These are phyloP conservation scores for Procambarus virginalis DNA, from an alignment of 1,140 invertebrate species.

Conservation along the genomic window DNA sequence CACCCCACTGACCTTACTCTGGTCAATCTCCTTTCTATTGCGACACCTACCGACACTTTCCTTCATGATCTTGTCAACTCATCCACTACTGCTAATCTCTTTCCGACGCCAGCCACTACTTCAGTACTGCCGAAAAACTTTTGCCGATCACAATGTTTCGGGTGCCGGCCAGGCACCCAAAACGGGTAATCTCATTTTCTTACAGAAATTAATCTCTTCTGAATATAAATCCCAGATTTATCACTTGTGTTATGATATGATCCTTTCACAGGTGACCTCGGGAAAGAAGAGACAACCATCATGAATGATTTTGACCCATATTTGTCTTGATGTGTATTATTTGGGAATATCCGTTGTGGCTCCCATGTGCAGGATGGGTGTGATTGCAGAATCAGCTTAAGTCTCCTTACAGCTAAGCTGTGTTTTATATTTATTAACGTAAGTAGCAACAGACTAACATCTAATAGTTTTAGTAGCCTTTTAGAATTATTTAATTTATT, in stretches of 20 bases:
- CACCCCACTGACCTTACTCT: too few relatives aligned
- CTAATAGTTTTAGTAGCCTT: conserved; percentile 5
- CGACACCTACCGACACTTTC: too few relatives aligned
- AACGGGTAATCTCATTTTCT: neutral
- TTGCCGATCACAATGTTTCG: too few relatives aligned
- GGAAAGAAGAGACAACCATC: neutral
- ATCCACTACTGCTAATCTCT: too few relatives aligned
- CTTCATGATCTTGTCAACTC: too few relatives aligned
- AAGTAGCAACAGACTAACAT: neutral
- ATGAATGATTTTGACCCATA: too few relatives aligned
- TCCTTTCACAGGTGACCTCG: neutral
- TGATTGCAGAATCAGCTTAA: neutral
- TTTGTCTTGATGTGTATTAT: neutral
- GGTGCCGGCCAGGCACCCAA: too few relatives aligned
- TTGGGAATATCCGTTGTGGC: neutral
- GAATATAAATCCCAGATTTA: neutral
- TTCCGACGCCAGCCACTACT: too few relatives aligned
- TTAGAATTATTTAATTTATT: neutral
- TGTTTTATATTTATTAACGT: neutral
- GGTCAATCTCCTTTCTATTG: too few relatives aligned
- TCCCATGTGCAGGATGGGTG: neutral
- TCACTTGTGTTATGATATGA: neutral
- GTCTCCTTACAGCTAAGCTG: neutral
- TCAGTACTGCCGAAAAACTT: too few relatives aligned
- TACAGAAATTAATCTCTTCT: too few relatives aligned